Base-by-base conservation (phyloP, 2,888 invertebrate species). In the Eurois occulta region DNA sequence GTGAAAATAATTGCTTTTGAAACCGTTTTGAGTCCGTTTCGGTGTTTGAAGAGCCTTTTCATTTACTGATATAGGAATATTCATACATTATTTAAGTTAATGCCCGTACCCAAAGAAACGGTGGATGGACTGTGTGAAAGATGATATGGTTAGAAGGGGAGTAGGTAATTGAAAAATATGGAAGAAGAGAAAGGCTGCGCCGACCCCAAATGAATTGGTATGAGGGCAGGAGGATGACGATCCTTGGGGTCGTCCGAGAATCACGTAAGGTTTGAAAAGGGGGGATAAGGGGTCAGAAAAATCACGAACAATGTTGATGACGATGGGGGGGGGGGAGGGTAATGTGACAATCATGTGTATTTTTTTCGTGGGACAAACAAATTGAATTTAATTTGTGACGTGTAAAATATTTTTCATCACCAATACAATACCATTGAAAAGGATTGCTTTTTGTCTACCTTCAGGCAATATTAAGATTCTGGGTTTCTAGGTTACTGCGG, bases 1-100 rank as follows among this genome's bases (percentile, higher is more conserved):
- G 71, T 81, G 7, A 69, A 43, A 60, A 38, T 74, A 81, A 85
- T 84, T 84, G 72, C 85, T 85, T 80, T 69, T 48, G n/a, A n/a
- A 35, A 24, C 16, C 24, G n/a, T 65, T 41, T 24, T 1, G 46
- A 67, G 62, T 58, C 69, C 55, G 32, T 70, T 75, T 74, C 24
- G 24, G 55, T 48, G 35, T 70, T 75, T 62, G 35, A 64, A 79
- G 35, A 35, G 5, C 21, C 24, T 67, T 75, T 67, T 58, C 58
- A 64, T 75, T 72, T 66, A 7, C 62, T 79, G 48, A 28, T 52
- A 24, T 24, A 41, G 32, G 1, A 69, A 46, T 75, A 38, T 24
- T 24, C n/a, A 10, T 55, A 60, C 11, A 43, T 43, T 38, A 38
- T 38, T 55, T 69, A 18, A 69, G 35, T 69, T 35, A 38, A 52